Evolutionary conservation across 1,140 invertebrate species (phyloP), one percentile per base, ranked within the genome.

Genomic region (Trigoniulus corallinus): DNA sequence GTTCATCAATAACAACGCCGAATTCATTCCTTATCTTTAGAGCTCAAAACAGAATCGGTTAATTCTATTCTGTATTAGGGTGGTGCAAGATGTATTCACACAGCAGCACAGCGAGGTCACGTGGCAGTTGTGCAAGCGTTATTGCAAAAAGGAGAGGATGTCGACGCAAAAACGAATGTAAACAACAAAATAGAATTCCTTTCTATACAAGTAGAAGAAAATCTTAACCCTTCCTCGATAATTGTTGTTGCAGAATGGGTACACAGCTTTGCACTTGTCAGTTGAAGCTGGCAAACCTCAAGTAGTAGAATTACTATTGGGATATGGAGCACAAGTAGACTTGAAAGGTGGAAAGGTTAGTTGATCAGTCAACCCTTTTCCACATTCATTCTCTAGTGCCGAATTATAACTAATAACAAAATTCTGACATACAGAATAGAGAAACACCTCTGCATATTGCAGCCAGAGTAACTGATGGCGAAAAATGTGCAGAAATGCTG

Each of bases 241-340:
- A 21, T 21, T 44, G 15, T 44, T 53, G 48, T 53, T 55, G n/a
- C 56, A 97, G 84, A 92, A 98, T 62, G 93, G 95, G 62, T 95
- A 92, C 64, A 98, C 95, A 21, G 91, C 95, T n/a, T 71, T 99
- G 0, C 95, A 98, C 62, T 88, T 98, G 57, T 94, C 93, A n/a
- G 93, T 98, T 2, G 87, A 97, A 67, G 87, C 84, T 34, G 85
- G 86, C 50, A 94, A 96, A 64, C 89, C 93, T 10, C 78, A 84
- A 23, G 92, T 97, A 3, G 94, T 98, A 15, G 94, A 98, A 71
- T 93, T 89, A 1, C 69, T 98, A 23, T 70, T 98, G 1, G 95
- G 95, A 3, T 93, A 85, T 64, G 94, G 95, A 25, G 94, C 95
- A 2, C 84, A 95, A 65, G 91, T 98, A 2, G 89, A 98, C 67